Evolutionary conservation across 1,140 invertebrate genomes (phyloP).

Genomic region (Drosophila azteca): DNA sequence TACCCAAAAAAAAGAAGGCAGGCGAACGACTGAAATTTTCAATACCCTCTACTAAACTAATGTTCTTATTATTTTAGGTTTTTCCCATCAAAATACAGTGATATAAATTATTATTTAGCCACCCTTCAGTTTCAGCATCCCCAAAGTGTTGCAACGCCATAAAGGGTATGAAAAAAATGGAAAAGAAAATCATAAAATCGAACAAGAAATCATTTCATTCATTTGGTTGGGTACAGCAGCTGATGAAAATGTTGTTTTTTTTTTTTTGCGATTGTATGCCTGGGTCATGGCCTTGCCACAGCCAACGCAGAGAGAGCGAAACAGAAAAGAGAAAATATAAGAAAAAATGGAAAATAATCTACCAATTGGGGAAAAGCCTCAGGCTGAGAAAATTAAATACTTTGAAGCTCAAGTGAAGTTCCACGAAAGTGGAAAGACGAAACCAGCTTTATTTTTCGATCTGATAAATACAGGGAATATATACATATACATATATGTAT

Average conservation of each 20-base stretch:
- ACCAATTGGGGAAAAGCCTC: too few relatives aligned
- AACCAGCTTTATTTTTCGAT: neutral
- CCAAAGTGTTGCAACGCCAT: too few relatives aligned
- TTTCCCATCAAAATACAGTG: too few relatives aligned
- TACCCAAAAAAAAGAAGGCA: conserved; percentile 3
- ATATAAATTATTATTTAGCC: too few relatives aligned
- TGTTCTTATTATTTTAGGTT: too few relatives aligned
- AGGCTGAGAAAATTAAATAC: too few relatives aligned
- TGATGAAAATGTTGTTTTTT: conserved; percentile 11
- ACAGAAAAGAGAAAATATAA: conserved; percentile 15
- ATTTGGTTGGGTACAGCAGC: conserved; percentile 30
- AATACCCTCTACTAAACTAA: neutral
- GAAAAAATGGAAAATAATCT: conserved; percentile 9
- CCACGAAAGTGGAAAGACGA: too few relatives aligned
- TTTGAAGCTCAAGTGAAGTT: too few relatives aligned
- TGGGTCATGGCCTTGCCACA: conserved; percentile 17
- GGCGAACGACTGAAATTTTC: neutral
- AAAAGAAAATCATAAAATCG: too few relatives aligned
- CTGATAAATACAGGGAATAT: neutral
- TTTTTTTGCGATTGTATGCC: conserved; percentile 18
- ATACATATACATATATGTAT: neutral
- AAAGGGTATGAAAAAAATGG: neutral
- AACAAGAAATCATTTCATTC: conserved; percentile 56
- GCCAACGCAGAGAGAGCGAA: neutral
- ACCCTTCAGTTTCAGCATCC: too few relatives aligned